These are phyloP conservation scores for Python bivittatus DNA, from an alignment of 2,113 vertebrate species.

Conservation along the genomic window DNA sequence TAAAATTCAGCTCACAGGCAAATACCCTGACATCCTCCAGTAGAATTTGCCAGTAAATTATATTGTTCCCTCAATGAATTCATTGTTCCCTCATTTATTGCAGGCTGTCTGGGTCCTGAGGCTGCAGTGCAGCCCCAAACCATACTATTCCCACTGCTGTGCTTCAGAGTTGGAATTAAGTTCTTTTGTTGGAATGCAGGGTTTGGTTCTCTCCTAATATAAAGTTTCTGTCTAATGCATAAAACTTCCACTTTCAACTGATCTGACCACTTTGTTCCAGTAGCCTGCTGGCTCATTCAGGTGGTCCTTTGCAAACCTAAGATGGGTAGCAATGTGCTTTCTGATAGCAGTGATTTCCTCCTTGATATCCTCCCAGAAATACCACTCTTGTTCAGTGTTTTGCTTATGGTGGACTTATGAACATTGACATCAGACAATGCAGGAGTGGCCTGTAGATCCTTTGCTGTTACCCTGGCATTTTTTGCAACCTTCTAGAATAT, in stretches of 20 bases:
- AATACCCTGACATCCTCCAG: neutral
- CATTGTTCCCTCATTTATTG: neutral
- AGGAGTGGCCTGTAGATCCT: neutral
- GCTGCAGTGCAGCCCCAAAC: neutral
- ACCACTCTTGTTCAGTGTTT: neutral
- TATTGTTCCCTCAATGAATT: neutral
- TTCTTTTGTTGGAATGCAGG: neutral
- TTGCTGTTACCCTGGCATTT: neutral
- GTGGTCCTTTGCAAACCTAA: neutral
- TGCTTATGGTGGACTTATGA: neutral
- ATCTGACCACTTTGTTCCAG: neutral
- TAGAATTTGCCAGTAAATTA: neutral
- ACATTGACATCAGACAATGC: neutral
- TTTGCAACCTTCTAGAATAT: neutral
- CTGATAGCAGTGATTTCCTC: neutral
- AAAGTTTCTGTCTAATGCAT: neutral
- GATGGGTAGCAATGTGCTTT: neutral
- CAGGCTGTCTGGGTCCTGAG: neutral
- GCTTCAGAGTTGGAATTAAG: neutral
- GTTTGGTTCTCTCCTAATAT: neutral
- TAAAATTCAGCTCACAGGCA: neutral
- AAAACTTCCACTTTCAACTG: neutral
- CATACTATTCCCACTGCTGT: neutral
- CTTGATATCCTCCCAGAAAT: neutral
- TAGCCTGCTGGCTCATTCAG: too few species aligned